These are phyloP conservation scores for Agrotis puta DNA, from an alignment of 2,888 invertebrate species.

Conservation along the genomic window DNA sequence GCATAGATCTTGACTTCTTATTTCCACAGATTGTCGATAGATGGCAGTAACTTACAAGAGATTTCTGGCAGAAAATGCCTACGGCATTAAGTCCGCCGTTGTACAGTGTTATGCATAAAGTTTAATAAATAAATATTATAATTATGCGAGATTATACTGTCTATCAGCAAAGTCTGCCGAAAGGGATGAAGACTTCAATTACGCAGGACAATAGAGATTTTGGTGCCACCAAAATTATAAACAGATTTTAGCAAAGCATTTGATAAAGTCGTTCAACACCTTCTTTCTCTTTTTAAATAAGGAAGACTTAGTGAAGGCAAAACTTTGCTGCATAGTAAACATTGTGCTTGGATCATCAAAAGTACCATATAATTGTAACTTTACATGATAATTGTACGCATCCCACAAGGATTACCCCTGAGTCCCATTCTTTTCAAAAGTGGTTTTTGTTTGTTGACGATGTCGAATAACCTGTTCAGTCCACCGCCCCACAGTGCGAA, in stretches of 20 bases:
- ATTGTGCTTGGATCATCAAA: neutral
- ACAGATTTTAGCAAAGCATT: neutral
- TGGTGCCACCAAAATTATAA: too few species aligned
- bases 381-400: neutral
- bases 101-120: neutral
- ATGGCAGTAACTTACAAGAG: constrained; percentile 29
- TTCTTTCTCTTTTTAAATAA: neutral
- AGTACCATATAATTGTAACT: neutral
- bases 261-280: neutral
- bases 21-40: constrained; percentile 25
- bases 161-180: too few species aligned
- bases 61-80: too few species aligned
- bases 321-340: neutral
- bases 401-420: neutral
- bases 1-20: constrained; percentile 6
- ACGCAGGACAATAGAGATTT: too few species aligned
- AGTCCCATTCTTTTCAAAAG: neutral
- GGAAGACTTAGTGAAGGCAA: neutral
- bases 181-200: too few species aligned
- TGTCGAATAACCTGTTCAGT: neutral
- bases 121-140: too few species aligned
- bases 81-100: too few species aligned
- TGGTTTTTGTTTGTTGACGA: neutral
- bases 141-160: too few species aligned
- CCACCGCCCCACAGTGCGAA: neutral